phyloP scores from a whole-genome alignment of 2,888 invertebrate genomes.

The Corythucha ciliata region DNA sequence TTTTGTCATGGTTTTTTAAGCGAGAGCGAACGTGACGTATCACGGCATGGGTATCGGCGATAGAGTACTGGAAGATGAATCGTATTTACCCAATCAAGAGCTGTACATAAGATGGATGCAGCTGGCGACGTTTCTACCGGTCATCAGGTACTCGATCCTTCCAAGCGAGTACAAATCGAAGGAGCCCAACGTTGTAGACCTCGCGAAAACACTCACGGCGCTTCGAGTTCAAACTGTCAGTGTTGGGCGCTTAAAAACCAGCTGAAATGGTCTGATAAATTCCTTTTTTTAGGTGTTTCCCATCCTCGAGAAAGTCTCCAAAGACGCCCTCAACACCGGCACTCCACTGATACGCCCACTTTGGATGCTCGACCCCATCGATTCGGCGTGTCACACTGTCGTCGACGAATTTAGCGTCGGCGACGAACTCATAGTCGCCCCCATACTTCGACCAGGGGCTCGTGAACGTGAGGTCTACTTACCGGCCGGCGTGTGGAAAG shows the following conservation, averaged over 20 bases:
- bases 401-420: slow-evolving; percentile 84
- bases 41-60: slow-evolving; percentile 27
- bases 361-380: slow-evolving; percentile 79
- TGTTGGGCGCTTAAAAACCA: slow-evolving; percentile 26
- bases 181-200: slow-evolving; percentile 63
- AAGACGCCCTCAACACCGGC: slow-evolving; percentile 70
- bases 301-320: slow-evolving; percentile 63
- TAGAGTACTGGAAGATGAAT: slow-evolving; percentile 24
- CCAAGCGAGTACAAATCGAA: slow-evolving; percentile 77
- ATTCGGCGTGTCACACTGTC: slow-evolving; percentile 64
- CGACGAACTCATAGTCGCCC: slow-evolving; percentile 82
- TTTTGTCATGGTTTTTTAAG: too few species aligned
- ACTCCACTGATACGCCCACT: slow-evolving; percentile 76
- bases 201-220: slow-evolving; percentile 63
- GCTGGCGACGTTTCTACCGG: slow-evolving; percentile 79
- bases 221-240: slow-evolving; percentile 63
- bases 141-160: slow-evolving; percentile 80
- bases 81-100: slow-evolving; percentile 57
- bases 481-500: slow-evolving; percentile 85
- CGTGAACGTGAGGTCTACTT: slow-evolving; percentile 73
- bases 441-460: slow-evolving; percentile 61
- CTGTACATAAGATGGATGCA: slow-evolving; percentile 85
- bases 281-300: slow-evolving; percentile 54
- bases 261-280: too few species aligned
- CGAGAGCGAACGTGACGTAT: slow-evolving; percentile 17